Base-by-base conservation (phyloP, 1,140 invertebrate genomes). In the Meteorus sp. region DNA sequence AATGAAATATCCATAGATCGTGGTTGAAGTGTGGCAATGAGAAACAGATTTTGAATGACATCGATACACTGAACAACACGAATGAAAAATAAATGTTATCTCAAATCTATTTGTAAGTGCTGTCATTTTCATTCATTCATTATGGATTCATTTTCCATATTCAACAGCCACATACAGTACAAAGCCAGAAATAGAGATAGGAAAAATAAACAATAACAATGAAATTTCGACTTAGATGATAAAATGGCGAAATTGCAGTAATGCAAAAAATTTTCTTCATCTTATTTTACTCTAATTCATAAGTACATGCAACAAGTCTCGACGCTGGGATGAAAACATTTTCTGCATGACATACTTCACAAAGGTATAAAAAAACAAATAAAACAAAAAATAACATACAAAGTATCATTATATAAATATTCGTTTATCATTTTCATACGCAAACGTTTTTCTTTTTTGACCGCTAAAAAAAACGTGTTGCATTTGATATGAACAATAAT, bases 391-490 rank as follows among this genome's bases (percentile, higher is more conserved):
- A n/a, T n/a, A n/a, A n/a, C n/a, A n/a, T n/a, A n/a, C n/a, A n/a
- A n/a, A n/a, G n/a, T n/a, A n/a, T n/a, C n/a, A n/a, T n/a, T n/a
- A 48, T 8, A 50, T 39, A 17, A 9, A 2, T 9, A 44, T 22
- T 56, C 6, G 15, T 6, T 47, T 23, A 25, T 27, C 44, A 3
- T 50, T 39, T 11, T 45, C 29, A 41, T 41, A 62, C 59, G 45
- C 53, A 61, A 54, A 62, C 56, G 50, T 64, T 70, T 64, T 62
- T 41, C 20, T 58, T n/a, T n/a, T n/a, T n/a, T 61, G 64, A 69
- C 66, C 65, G 61, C 65, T 51, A 52, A 59, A 56, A 72, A 67
- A 72, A 56, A 39, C 44, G 44, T 44, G 47, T 56, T 61, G 37
- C 51, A 59, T 39, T 59, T 53, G 50, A 59, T 56, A 25, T 15